Conservation (phyloP, 1,140 invertebrate species). For the Achatina immaculata region DNA sequence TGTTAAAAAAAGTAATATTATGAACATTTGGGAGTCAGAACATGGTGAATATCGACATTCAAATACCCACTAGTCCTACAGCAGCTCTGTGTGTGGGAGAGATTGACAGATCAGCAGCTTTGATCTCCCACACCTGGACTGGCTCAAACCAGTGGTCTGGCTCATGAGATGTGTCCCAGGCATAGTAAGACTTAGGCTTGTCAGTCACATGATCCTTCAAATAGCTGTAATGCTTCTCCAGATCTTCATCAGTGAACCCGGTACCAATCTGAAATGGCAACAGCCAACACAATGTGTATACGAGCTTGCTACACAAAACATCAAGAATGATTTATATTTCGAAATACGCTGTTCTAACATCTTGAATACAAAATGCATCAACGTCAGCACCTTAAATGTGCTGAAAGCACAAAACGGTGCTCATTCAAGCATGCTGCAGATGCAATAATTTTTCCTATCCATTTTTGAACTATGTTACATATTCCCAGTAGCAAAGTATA, state of each 20-base stretch:
- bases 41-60: not conserved
- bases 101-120: conserved; percentile 97
- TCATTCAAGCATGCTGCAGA: too few species aligned
- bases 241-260: conserved; percentile 94
- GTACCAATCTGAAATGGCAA: conserved; percentile 90
- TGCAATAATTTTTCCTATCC: too few species aligned
- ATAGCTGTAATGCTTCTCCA: conserved; percentile 81
- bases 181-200: conserved; percentile 87
- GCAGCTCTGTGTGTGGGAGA: conserved; percentile 95
- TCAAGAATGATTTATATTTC: not conserved
- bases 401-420: too few species aligned
- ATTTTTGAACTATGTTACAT: too few species aligned
- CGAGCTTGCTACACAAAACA: not conserved
- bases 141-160: conserved; percentile 98
- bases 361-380: too few species aligned
- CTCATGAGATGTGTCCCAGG: conserved; percentile 78
- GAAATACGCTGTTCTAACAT: too few species aligned
- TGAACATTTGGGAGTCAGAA: too few species aligned
- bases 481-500: too few species aligned
- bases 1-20: too few species aligned
- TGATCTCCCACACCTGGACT: conserved; percentile 96
- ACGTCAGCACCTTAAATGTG: too few species aligned
- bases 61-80: conserved; percentile 81
- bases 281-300: conserved; percentile 3
- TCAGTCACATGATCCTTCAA: conserved; percentile 84